Conservation (phyloP, 2,113 vertebrate species). For the Daphoenositta chrysoptera region DNA sequence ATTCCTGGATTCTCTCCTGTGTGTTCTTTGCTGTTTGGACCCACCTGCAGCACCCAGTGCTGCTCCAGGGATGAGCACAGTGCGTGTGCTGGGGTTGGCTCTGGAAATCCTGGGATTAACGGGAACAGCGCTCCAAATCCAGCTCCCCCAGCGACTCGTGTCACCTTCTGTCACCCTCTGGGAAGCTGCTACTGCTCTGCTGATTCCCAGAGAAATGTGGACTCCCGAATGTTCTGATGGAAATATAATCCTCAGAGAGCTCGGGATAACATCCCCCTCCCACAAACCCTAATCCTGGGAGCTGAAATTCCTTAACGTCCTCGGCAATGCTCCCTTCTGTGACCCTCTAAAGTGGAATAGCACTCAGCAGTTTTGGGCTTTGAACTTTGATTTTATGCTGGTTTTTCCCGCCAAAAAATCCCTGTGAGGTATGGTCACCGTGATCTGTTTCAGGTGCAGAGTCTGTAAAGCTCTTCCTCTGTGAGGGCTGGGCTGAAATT, state of each 20-base stretch:
- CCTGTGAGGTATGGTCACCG: neutral
- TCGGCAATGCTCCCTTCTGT: neutral
- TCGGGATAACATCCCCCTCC: neutral
- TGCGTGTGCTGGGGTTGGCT: neutral
- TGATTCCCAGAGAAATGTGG: neutral
- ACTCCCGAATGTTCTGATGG: neutral
- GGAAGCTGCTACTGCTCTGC: neutral
- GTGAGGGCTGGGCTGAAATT: neutral
- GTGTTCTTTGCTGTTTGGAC: neutral
- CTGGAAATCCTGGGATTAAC: neutral
- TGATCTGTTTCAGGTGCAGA: neutral
- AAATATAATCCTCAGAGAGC: neutral
- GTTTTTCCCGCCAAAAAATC: accelerated
- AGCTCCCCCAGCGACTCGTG: neutral
- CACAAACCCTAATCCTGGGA: neutral
- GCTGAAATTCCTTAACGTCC: accelerated
- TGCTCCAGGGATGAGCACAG: neutral
- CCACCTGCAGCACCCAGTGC: neutral
- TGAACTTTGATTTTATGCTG: neutral
- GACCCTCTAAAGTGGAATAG: neutral
- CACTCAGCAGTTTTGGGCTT: neutral
- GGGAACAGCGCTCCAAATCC: neutral
- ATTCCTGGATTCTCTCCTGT: neutral
- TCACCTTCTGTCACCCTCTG: neutral
- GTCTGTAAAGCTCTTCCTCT: neutral